A percentile compares a stretch with the other conserved stretches of the same genome.
Evolutionary conservation across 2,113 vertebrate species (phyloP).

Genomic region (Ramphastos sulfuratus): DNA sequence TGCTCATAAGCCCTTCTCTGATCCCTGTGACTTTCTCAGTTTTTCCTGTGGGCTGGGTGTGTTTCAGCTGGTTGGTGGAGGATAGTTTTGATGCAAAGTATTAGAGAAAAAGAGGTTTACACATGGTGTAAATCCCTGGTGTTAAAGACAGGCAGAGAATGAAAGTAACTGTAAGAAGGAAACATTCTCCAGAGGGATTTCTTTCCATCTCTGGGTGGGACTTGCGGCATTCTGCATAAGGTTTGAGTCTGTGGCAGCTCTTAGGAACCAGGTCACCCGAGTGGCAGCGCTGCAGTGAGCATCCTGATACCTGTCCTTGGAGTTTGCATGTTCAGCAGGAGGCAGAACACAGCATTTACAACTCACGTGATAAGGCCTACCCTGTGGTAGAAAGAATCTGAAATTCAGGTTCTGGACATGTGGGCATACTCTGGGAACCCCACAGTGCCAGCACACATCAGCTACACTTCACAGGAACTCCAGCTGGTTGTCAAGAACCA

Average conservation of each 20-base stretch:
- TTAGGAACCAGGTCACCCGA: conserved; percentile 22
- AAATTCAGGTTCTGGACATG: background rate
- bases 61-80: background rate
- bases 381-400: background rate
- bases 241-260: background rate
- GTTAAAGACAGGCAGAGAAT: background rate
- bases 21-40: background rate
- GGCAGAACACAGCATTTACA: background rate
- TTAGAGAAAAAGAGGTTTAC: background rate
- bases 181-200: background rate
- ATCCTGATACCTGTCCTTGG: background rate
- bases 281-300: conserved; percentile 38
- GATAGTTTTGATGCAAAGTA: background rate
- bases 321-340: background rate
- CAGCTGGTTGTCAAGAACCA: background rate
- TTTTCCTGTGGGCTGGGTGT: background rate
- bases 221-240: conserved; percentile 10
- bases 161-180: background rate
- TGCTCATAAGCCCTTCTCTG: background rate
- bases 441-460: background rate
- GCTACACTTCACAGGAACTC: background rate
- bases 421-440: background rate
- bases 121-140: background rate
- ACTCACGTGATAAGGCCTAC: background rate
- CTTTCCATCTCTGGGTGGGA: background rate